These are phyloP conservation scores for Halictus quadricinctus DNA, from an alignment of 2,888 invertebrate species.

Conservation along the genomic window DNA sequence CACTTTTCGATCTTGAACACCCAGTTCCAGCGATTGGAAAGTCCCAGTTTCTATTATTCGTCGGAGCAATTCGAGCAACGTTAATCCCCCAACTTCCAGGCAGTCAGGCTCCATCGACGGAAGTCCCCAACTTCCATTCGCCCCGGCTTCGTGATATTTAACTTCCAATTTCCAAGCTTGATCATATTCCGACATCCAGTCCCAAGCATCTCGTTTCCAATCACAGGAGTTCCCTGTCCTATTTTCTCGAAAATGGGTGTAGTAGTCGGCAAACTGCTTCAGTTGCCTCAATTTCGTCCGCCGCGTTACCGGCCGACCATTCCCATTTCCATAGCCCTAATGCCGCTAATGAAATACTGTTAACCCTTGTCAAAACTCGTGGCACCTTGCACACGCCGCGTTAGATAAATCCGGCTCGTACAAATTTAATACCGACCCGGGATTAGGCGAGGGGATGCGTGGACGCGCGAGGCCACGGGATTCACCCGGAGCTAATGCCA, in stretches of 20 bases:
- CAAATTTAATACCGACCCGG: constrained; percentile 50
- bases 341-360: constrained; percentile 51
- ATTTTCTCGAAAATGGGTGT: not conserved
- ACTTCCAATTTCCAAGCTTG: not conserved
- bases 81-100: not conserved
- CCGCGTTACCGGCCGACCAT: constrained; percentile 14
- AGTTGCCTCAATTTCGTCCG: constrained; percentile 11
- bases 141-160: not conserved
- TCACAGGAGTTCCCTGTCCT: constrained; percentile 16
- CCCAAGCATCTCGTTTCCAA: constrained; percentile 6
- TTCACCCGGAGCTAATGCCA: constrained; percentile 22
- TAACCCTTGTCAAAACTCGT: constrained; percentile 38
- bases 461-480: constrained; percentile 22
- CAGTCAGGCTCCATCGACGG: not conserved
- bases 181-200: constrained; percentile 4
- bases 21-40: not conserved
- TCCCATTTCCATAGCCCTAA: constrained; percentile 32
- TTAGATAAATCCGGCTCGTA: constrained; percentile 45
- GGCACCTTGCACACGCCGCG: constrained; percentile 29
- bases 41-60: not conserved
- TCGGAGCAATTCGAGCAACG: not conserved
- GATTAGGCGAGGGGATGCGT: constrained; percentile 34
- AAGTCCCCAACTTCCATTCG: not conserved
- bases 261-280: not conserved
- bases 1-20: not conserved